phyloP scores from a whole-genome alignment of 2,888 invertebrate genomes.

The Torymus aiolomorphi region DNA sequence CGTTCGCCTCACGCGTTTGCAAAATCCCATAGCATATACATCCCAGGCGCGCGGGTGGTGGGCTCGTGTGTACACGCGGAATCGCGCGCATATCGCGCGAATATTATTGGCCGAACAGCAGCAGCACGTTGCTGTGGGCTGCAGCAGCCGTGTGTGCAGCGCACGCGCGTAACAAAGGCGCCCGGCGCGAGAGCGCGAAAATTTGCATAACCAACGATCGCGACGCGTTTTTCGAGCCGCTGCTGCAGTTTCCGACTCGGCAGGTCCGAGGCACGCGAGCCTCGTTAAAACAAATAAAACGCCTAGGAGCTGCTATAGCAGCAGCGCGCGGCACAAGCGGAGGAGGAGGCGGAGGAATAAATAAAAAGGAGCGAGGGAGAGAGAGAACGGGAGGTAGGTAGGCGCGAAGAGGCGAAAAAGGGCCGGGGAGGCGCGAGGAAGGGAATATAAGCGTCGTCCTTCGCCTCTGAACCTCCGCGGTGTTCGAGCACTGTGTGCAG shows the following conservation, averaged over 20 bases:
- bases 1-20: slow-evolving; percentile 3
- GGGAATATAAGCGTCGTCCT: slow-evolving; percentile 43
- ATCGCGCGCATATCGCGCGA: slow-evolving; percentile 42
- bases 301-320: slow-evolving; percentile 6
- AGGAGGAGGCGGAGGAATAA: slow-evolving; percentile 24
- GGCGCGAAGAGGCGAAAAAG: neutral
- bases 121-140: no score
- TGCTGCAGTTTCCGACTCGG: slow-evolving; percentile 48
- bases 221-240: slow-evolving; percentile 38
- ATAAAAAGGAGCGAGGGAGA: slow-evolving; percentile 3
- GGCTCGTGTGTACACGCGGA: slow-evolving; percentile 9
- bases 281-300: slow-evolving; percentile 56
- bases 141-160: no score
- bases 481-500: neutral
- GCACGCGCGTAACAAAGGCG: slow-evolving; percentile 4
- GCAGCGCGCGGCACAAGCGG: neutral
- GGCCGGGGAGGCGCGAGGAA: slow-evolving; percentile 43
- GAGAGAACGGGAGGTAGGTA: neutral
- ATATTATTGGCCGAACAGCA: slow-evolving; percentile 46
- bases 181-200: slow-evolving; percentile 14
- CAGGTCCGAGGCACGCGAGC: slow-evolving; percentile 52
- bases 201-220: slow-evolving; percentile 56
- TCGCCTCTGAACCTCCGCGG: slow-evolving; percentile 39
- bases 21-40: neutral
- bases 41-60: no score